These are phyloP conservation scores for Diachrysia chrysitis DNA, from an alignment of 2,888 invertebrate genomes.

Conservation along the genomic window DNA sequence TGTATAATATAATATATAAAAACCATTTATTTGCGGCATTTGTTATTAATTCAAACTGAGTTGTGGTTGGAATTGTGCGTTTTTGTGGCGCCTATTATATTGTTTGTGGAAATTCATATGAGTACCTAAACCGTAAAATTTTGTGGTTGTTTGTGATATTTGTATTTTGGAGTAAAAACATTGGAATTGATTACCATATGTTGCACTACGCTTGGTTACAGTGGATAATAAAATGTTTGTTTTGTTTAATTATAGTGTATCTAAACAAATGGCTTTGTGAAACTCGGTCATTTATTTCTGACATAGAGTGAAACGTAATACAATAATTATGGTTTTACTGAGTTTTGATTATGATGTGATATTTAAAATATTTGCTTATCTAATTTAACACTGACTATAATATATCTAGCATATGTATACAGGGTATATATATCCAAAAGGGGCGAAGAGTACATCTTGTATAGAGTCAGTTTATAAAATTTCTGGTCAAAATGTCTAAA, in stretches of 20 bases:
- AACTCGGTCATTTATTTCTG: not conserved
- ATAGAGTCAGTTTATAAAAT: too few species aligned
- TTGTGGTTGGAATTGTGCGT: conserved; percentile 8
- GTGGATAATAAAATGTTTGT: too few species aligned
- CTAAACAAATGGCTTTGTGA: not conserved
- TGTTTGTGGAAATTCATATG: not conserved
- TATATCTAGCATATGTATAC: too few species aligned
- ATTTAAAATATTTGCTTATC: not conserved
- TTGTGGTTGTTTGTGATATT: not conserved
- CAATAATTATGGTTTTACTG: too few species aligned
- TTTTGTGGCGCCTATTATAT: conserved; percentile 9
- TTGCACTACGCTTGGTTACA: not conserved
- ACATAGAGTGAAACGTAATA: not conserved
- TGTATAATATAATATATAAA: not conserved
- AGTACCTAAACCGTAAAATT: not conserved
- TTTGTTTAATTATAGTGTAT: not conserved
- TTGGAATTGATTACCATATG: not conserved
- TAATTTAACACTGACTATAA: not conserved
- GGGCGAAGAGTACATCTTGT: too few species aligned
- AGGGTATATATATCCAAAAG: too few species aligned
- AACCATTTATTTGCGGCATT: not conserved
- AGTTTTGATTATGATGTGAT: not conserved
- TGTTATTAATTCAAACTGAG: not conserved
- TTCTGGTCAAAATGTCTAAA: too few species aligned
- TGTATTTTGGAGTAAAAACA: not conserved